Evolutionary conservation across 2,797 vertebrate species (phyloP).

Genomic region (Oreonectes daqikongensis): DNA sequence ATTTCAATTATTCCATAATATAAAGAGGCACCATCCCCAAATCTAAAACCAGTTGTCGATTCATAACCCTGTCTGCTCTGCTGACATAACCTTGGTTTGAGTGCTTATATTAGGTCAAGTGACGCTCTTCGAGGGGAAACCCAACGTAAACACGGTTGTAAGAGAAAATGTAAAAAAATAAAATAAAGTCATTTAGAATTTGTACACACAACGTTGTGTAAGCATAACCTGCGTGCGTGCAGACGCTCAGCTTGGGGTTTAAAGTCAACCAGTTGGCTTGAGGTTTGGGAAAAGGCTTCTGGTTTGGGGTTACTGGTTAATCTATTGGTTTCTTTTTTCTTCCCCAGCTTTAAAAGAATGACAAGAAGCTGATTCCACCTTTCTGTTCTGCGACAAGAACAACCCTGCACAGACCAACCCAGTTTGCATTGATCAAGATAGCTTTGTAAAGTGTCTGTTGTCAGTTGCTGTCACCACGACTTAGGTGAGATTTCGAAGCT

Average conservation of each 20-base stretch:
- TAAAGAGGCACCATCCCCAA: background rate
- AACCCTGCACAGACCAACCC: background rate
- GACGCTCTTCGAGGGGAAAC: background rate
- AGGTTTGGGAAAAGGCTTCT: slow-evolving; percentile 48
- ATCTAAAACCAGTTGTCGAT: background rate
- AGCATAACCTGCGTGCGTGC: background rate
- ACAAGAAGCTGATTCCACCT: slow-evolving; percentile 2
- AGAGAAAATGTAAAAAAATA: slow-evolving; percentile 7
- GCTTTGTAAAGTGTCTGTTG: background rate
- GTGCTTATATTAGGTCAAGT: slow-evolving; percentile 17
- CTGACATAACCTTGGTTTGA: background rate
- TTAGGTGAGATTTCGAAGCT: slow-evolving; percentile 4
- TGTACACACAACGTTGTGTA: slow-evolving; percentile 26
- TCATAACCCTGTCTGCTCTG: background rate
- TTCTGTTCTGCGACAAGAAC: background rate
- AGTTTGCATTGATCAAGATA: slow-evolving; percentile 2
- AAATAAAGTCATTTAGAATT: background rate
- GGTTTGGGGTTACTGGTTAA: slow-evolving; percentile 59
- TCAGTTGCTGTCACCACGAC: slow-evolving; percentile 5
- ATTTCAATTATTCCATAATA: background rate
- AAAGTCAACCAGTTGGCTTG: slow-evolving; percentile 44
- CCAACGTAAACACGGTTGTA: background rate
- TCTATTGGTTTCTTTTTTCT: slow-evolving; percentile 43
- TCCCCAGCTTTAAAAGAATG: slow-evolving; percentile 4
- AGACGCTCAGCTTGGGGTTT: slow-evolving; percentile 34